Percentiles rank a stretch among this genome's conserved stretches.
phyloP scores from a whole-genome alignment of 2,888 invertebrate genomes.

The Mantis religiosa region DNA sequence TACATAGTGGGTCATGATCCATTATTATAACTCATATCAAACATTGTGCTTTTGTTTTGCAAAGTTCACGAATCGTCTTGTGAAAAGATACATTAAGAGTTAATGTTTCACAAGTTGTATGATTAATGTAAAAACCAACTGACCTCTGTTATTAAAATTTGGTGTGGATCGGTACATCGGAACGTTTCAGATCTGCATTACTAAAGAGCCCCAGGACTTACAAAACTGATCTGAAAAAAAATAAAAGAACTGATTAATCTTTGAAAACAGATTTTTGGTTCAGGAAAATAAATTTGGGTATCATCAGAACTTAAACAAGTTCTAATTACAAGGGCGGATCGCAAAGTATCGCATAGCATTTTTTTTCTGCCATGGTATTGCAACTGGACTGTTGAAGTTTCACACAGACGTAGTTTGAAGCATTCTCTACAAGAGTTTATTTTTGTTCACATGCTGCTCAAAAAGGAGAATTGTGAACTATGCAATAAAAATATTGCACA shows the following conservation, averaged over 20 bases:
- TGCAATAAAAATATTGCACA: too few relatives aligned
- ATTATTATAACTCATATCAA: not conserved
- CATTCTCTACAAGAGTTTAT: too few relatives aligned
- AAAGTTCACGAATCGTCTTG: not conserved
- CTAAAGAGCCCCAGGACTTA: not conserved
- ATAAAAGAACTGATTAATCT: not conserved
- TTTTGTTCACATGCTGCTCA: too few relatives aligned
- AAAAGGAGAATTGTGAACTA: too few relatives aligned
- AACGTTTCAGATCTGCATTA: not conserved
- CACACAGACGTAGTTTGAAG: too few relatives aligned
- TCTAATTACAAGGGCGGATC: too few relatives aligned
- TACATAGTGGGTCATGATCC: not conserved
- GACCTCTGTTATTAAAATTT: not conserved
- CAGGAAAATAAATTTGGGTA: too few relatives aligned
- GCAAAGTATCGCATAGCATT: too few relatives aligned
- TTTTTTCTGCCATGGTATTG: too few relatives aligned
- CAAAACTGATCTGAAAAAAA: not conserved
- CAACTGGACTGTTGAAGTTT: too few relatives aligned
- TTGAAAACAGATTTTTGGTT: too few relatives aligned
- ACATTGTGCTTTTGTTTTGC: not conserved
- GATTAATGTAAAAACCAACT: not conserved
- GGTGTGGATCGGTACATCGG: not conserved
- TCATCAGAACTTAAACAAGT: too few relatives aligned
- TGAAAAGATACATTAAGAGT: not conserved
- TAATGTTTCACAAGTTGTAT: not conserved